A percentile compares a stretch with the other conserved stretches of the same genome.
Evolutionary conservation across 2,113 vertebrate genomes (phyloP).

Genomic region (Leucosticte australis): DNA sequence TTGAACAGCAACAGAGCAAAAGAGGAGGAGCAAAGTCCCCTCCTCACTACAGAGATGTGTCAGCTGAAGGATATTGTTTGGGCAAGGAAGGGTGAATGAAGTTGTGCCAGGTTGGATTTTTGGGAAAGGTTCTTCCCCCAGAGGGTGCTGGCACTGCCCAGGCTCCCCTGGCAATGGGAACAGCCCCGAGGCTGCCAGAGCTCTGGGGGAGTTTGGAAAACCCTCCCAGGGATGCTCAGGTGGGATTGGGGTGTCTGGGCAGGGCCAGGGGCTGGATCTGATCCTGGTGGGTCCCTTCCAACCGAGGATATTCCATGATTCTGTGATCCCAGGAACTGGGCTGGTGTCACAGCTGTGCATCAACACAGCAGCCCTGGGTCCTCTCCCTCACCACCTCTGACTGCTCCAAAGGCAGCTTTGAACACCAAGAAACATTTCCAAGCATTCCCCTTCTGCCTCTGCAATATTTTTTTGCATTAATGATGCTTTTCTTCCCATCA

Average conservation of each 20-base stretch:
- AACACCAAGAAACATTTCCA: neutral
- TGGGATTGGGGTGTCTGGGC: neutral
- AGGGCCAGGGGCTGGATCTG: neutral
- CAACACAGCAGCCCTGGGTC: neutral
- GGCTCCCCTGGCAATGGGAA: neutral
- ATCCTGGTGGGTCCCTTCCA: neutral
- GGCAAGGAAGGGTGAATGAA: neutral
- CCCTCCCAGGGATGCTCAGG: neutral
- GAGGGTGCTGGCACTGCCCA: neutral
- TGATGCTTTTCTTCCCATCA: neutral
- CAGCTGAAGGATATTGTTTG: neutral
- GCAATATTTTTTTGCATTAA: neutral
- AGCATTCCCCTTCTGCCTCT: neutral
- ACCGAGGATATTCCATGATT: neutral
- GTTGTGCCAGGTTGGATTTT: neutral
- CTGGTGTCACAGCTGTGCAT: neutral
- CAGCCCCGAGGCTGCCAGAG: neutral
- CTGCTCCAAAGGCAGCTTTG: neutral
- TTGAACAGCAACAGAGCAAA: neutral
- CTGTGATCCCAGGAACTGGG: neutral
- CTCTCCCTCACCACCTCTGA: neutral
- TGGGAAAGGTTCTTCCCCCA: neutral
- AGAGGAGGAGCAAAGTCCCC: neutral
- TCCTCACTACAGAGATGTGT: neutral
- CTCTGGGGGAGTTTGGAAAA: accelerated